Evolutionary conservation across 2,797 vertebrate species (phyloP).

Genomic region (Anabacerthia variegaticeps): DNA sequence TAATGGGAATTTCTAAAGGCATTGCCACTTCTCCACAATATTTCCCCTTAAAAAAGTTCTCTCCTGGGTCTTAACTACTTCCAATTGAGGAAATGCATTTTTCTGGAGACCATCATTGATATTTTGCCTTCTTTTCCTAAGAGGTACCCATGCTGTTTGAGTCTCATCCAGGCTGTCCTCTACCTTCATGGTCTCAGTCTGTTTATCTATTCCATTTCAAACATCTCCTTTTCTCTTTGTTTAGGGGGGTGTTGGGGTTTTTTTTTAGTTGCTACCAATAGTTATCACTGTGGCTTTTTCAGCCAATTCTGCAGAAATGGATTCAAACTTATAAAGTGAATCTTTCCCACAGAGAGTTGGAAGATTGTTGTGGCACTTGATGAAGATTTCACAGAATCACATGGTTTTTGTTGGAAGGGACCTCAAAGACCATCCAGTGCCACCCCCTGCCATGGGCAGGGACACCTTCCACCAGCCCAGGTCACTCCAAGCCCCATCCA

Average conservation of each 20-base stretch:
- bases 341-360: not conserved
- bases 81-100: not conserved
- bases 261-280: not conserved
- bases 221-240: not conserved
- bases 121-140: not conserved
- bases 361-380: not conserved
- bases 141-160: not conserved
- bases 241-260: not conserved
- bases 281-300: not conserved
- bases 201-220: not conserved
- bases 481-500: fast-evolving
- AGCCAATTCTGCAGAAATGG: not conserved
- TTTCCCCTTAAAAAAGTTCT: not conserved
- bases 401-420: not conserved
- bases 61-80: not conserved
- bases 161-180: not conserved
- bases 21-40: not conserved
- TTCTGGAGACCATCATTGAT: not conserved
- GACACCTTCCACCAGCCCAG: fast-evolving
- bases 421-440: fast-evolving
- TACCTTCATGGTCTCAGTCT: not conserved
- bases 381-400: not conserved
- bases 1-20: not conserved
- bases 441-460: not conserved
- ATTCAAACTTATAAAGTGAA: not conserved